Evolutionary conservation across 2,113 vertebrate species (phyloP), one percentile per base, ranked within the genome.

Genomic region (Haemorhous mexicanus): DNA sequence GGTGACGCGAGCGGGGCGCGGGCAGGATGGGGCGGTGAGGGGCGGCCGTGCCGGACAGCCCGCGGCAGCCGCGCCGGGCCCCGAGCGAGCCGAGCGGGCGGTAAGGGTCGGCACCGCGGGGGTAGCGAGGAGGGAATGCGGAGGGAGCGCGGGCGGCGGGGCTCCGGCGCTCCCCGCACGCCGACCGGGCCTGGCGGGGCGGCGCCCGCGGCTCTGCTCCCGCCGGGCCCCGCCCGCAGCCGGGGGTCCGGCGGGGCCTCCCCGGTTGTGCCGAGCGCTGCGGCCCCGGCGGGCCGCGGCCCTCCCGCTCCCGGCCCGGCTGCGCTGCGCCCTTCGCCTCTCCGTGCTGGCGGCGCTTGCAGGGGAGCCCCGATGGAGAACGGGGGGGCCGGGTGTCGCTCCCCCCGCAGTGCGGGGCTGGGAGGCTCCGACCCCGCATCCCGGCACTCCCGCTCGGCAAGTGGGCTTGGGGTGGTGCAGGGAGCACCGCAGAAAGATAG

Each of bases 401-500:
- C 8, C 30, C 47, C 23, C n/a, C 47, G 28, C 75, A 16, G 32
- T 58, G 72, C 35, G 52, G 70, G 44, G 52, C 52, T 9, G 8
- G 10, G 30, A 67, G 35, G 24, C 41, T 72, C n/a, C 58, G 30
- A 7, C 13, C 56, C 41, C 58, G 35, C 75, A 6, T 18, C 20
- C 35, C 35, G n/a, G 49, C 35, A 2, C n/a, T 55, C 32, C 47
- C 26, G n/a, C 56, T 55, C 20, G 20, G 23, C 49, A 1, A 15
- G 58, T 2, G 58, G 16, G 49, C 30, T 26, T 10, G 49, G 17
- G 15, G 2, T 6, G 26, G 1, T 5, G 0, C 8, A 1, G 37
- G 41, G 14, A 2, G 23, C 12, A 0, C 37, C 1, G 17, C 27
- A 3, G 72, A 41, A 66, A 41, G 67, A 1, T 11, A 32, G 49